phyloP scores from a whole-genome alignment of 2,113 vertebrate genomes.

The Aramus guarauna region DNA sequence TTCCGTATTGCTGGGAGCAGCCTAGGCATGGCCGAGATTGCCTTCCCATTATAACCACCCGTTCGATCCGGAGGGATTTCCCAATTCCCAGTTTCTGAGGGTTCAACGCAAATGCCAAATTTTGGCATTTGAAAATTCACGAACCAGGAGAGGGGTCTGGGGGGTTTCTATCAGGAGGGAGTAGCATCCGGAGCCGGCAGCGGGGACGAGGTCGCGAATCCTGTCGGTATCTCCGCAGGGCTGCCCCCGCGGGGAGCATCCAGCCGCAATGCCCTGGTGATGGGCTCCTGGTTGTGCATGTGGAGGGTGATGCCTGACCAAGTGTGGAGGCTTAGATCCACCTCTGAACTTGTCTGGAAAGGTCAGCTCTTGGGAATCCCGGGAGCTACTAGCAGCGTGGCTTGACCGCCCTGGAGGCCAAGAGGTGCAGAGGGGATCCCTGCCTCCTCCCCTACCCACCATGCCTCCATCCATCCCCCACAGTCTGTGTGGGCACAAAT shows the following conservation, averaged over 20 bases:
- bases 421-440: not conserved
- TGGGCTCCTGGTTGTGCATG: not conserved
- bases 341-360: not conserved
- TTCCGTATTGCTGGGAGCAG: not conserved
- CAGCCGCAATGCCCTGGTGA: not conserved
- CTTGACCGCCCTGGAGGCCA: not conserved
- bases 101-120: not conserved
- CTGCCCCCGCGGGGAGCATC: not conserved
- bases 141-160: not conserved
- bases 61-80: not conserved
- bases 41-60: not conserved
- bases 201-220: not conserved
- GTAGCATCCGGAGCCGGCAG: fast-evolving
- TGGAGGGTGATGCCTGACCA: not conserved
- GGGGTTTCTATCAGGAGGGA: not conserved
- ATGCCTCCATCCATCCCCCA: not conserved
- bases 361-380: not conserved
- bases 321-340: not conserved
- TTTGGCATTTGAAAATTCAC: not conserved
- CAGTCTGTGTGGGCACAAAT: not conserved
- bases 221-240: not conserved
- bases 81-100: not conserved
- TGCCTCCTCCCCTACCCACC: not conserved
- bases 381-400: not conserved
- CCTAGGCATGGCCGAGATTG: fast-evolving